Evolutionary conservation across 35 echinoderm and acorn worm genomes (phyloP), one percentile per base, ranked within the genome.

Genomic region (Ptychodera flava): DNA sequence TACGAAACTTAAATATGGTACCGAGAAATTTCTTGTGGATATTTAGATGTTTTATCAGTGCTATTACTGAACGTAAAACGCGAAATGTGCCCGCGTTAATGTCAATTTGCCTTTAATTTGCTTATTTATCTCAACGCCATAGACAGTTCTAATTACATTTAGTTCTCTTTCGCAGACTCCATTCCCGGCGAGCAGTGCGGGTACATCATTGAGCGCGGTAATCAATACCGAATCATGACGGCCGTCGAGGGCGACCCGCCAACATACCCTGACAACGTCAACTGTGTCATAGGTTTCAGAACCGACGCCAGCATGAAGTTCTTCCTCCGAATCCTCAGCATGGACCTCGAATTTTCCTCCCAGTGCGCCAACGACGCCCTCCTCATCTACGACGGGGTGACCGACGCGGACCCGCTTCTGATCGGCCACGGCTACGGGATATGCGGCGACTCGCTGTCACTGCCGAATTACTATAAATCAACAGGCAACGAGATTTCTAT

Each of bases 401-500:
- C 77, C 0, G 30, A 52, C 15, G 22, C 16, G 0, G 6, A 33
- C 28, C 33, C 81, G 32, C 31, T 88, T 1, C 35, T 83, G 79
- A 87, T 64, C 28, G 33, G 34, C 75, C 34, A 33, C 31, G 77
- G 34, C 22, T 32, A 90, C 45, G 87, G 82, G 34, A 81, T 93
- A 12, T 93, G 92, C 64, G 92, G 92, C 2, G 31, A 77, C 31
- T 87, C 88, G 0, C 77, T 93, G 0, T 77, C 84, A 27, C 77
- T 93, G 84, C 92, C 92, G 16, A 93, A 93, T 80, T 93, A 93
- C 80, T 93, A 90, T 53, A 82, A 37, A 34, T 83, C 92, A 0
- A 84, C 75, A 27, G 33, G 79, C 0, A 52, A 45, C 31, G 85
- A 87, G 30, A 36, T 93, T 36, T 87, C 84, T n/a, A 37, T 93